These are phyloP conservation scores for Cygnus atratus DNA, from an alignment of 2,113 vertebrate genomes.

Conservation along the genomic window DNA sequence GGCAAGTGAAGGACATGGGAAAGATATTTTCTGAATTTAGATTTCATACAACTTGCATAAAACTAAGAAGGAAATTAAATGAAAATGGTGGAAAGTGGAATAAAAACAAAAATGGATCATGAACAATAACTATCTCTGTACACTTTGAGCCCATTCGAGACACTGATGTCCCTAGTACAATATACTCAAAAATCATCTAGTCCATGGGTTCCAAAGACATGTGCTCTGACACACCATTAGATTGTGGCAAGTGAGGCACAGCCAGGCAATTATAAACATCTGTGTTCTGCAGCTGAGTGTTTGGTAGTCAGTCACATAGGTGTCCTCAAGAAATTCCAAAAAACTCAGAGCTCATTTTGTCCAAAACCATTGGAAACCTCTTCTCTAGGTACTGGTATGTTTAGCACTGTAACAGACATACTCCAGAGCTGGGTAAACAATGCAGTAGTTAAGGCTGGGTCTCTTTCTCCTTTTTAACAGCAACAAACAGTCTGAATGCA, in stretches of 20 bases:
- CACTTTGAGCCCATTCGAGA: neutral
- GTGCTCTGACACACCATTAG: too few species aligned
- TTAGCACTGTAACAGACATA: neutral
- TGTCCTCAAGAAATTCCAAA: neutral
- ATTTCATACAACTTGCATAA: neutral
- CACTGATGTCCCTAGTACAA: neutral
- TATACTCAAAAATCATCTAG: neutral
- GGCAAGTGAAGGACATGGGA: neutral
- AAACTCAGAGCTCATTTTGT: neutral
- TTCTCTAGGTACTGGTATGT: neutral
- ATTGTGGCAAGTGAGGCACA: neutral
- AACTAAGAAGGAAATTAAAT: neutral
- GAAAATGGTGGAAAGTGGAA: neutral
- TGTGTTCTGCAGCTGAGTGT: rapidly evolving
- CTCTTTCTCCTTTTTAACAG: neutral
- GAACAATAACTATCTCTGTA: neutral
- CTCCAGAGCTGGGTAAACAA: neutral
- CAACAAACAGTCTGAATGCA: neutral
- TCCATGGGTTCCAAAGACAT: neutral
- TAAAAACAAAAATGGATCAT: neutral
- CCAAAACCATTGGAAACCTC: neutral
- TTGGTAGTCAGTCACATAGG: rapidly evolving
- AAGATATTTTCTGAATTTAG: neutral
- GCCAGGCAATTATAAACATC: neutral
- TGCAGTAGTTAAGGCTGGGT: neutral